Evolutionary conservation across 92 coral and sea anemone species (phyloP).

Genomic region (Paramuricea clavata): DNA sequence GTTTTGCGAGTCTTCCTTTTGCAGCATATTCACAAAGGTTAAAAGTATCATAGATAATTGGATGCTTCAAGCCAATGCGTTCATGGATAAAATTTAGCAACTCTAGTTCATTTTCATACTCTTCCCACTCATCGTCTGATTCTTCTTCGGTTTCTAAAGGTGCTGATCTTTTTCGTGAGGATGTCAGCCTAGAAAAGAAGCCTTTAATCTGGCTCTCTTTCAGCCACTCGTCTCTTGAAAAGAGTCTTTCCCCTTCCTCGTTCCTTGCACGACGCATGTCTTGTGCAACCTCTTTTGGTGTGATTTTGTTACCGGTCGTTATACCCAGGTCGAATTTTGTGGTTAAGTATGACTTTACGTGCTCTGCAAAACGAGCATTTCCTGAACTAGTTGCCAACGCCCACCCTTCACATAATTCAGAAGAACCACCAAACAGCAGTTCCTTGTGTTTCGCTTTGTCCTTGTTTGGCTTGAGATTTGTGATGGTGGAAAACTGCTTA

Average conservation of each 20-base stretch:
- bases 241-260: slow-evolving; percentile 37
- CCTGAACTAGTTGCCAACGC: slow-evolving; percentile 53
- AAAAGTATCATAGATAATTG: background rate
- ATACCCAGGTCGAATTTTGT: slow-evolving; percentile 40
- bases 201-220: slow-evolving; percentile 30
- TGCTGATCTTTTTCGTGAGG: too few species aligned
- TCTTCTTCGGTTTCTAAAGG: too few species aligned
- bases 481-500: too few species aligned
- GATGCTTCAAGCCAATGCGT: background rate
- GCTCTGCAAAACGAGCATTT: slow-evolving; percentile 38
- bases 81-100: background rate
- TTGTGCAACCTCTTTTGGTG: slow-evolving; percentile 52
- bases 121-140: too few species aligned
- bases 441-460: too few species aligned
- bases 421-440: too few species aligned
- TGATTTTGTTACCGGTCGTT: slow-evolving; percentile 43
- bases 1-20: background rate
- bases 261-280: slow-evolving; percentile 54
- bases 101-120: background rate
- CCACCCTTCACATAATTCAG: slow-evolving; percentile 46
- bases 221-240: slow-evolving; percentile 61
- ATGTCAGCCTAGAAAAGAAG: too few species aligned
- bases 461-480: too few species aligned
- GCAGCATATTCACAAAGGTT: background rate
- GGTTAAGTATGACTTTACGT: slow-evolving; percentile 45